These are phyloP conservation scores for Centropus bengalensis DNA, from an alignment of 2,113 vertebrate species.

Conservation along the genomic window DNA sequence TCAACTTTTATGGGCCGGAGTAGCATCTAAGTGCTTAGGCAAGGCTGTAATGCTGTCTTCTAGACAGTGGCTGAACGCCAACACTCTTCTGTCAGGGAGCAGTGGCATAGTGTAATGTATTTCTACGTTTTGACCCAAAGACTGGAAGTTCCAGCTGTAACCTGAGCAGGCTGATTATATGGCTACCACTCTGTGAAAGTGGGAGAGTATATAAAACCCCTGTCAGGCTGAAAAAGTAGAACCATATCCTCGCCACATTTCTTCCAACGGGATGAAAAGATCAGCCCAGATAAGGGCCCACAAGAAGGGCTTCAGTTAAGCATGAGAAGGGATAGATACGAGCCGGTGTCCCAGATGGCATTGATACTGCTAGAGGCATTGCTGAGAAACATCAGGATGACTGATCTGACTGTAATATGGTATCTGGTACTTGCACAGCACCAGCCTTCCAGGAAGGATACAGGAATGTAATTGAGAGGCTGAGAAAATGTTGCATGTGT, in stretches of 20 bases:
- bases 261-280: background rate
- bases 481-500: background rate
- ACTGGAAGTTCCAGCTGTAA: background rate
- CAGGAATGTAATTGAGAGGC: background rate
- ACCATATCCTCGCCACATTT: background rate
- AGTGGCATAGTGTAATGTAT: background rate
- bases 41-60: constrained; percentile 48
- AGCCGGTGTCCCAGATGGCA: background rate
- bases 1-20: constrained; percentile 38
- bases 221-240: background rate
- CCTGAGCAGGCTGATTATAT: background rate
- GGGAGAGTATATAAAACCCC: background rate
- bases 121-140: constrained; percentile 48
- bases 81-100: background rate
- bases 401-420: background rate
- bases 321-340: background rate
- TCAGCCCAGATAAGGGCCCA: background rate
- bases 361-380: background rate
- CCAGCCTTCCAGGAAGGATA: background rate
- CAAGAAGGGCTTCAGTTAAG: background rate
- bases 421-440: background rate
- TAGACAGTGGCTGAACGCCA: constrained; percentile 39
- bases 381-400: background rate
- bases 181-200: background rate
- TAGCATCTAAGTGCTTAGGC: constrained; percentile 44